Evolutionary conservation across 2,888 invertebrate species (phyloP).

Genomic region (Sarcophaga rosellei): DNA sequence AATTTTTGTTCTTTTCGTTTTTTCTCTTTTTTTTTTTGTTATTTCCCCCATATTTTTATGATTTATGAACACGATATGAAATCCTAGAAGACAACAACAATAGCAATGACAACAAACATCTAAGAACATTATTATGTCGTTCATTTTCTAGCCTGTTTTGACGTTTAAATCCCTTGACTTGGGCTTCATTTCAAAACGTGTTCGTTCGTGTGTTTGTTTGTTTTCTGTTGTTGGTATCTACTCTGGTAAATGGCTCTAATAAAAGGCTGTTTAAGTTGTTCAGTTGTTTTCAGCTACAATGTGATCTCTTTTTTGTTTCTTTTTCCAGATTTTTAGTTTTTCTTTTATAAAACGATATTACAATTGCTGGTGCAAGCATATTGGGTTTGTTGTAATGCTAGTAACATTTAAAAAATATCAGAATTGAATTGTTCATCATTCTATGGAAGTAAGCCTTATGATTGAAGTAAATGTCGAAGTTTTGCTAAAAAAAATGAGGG

Average conservation of each 20-base stretch:
- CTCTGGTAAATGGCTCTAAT: slow-evolving; percentile 13
- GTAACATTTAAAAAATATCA: no score
- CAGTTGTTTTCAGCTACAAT: not conserved
- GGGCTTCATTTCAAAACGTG: slow-evolving; percentile 12
- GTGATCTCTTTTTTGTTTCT: not conserved
- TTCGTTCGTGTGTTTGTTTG: not conserved
- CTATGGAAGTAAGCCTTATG: no score
- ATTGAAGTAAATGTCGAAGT: no score
- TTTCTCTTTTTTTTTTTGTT: not conserved
- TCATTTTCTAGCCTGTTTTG: slow-evolving; percentile 26
- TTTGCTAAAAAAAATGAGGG: no score
- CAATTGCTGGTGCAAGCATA: no score
- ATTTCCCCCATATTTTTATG: slow-evolving; percentile 24
- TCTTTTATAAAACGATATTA: no score
- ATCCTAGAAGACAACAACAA: slow-evolving; percentile 40
- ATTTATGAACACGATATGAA: slow-evolving; percentile 64
- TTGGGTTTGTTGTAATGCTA: no score
- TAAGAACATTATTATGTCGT: slow-evolving; percentile 56
- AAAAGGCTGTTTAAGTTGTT: slow-evolving; percentile 36
- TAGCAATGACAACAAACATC: slow-evolving; percentile 38
- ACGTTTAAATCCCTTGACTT: slow-evolving; percentile 44
- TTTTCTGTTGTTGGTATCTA: not conserved
- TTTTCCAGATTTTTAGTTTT: no score
- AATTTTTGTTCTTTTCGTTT: no score
- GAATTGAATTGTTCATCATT: no score